Evolutionary conservation across 2,797 vertebrate species (phyloP), one percentile per base, ranked within the genome.

Genomic region (Lates japonicus): DNA sequence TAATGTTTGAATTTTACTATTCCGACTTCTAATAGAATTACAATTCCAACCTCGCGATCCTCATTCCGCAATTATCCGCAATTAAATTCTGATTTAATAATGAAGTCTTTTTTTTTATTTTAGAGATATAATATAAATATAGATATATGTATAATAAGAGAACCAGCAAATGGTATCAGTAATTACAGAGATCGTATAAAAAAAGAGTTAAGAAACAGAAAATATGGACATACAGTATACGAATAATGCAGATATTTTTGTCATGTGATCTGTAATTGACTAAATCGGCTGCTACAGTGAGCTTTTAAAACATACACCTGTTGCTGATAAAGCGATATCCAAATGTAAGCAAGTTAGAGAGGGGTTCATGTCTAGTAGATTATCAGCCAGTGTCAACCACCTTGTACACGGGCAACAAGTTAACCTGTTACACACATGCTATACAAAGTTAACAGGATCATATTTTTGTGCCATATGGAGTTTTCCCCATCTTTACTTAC

Each of bases 381-480:
- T 58, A 78, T 68, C 55, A 25, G 31, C 7, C 31, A 31, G 46
- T 8, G 19, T 58, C 2, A 5, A 76, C 58, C 48, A 22, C 35
- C 33, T 73, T 25, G 4, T 7, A 11, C 73, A 81, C 0, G 14
- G 44, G 74, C 39, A 16, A 9, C 7, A 55, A 60, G 67, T 86
- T 62, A 51, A 63, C 17, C 55, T 67, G 54, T n/a, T 57, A 20
- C 16, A 44, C 61, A 69, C 13, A 6, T 76, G 74, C 54, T 41
- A 44, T 17, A 39, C 35, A 19, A 37, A 51, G 14, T 29, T 60
- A 76, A 78, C 17, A 49, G n/a, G 52, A 76, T 81, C 8, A 52
- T 52, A 68, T 60, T 58, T 61, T 76, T 46, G 4, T 57, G 11
- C 19, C 22, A 33, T n/a, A 65, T 48, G 25, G 31, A 42, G n/a